Conservation (phyloP, 2,888 invertebrate genomes). For the Oeneis ivallda region DNA sequence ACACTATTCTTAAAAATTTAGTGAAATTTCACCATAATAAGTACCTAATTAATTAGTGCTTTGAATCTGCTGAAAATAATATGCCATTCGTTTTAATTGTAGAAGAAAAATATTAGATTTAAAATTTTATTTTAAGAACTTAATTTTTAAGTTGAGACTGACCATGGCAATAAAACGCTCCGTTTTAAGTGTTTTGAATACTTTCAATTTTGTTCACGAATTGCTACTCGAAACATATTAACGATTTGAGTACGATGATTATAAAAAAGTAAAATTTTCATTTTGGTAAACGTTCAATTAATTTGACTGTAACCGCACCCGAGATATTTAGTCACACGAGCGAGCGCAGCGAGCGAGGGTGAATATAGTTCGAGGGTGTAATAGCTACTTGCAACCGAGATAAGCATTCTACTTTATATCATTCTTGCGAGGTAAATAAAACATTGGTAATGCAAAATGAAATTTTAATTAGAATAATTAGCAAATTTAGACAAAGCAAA, state of each 20-base stretch:
- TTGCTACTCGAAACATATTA: neutral
- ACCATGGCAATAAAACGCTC: conserved; percentile 24
- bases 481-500: too few relatives aligned
- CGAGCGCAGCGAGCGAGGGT: too few relatives aligned
- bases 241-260: neutral
- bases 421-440: too few relatives aligned
- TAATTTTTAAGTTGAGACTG: conserved; percentile 14
- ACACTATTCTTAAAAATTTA: conserved; percentile 49
- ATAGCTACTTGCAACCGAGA: too few relatives aligned
- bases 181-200: too few relatives aligned
- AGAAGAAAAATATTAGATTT: conserved; percentile 34
- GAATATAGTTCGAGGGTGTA: too few relatives aligned
- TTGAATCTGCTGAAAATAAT: conserved; percentile 47
- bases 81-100: conserved; percentile 50
- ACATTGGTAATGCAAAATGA: too few relatives aligned
- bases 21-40: conserved; percentile 39
- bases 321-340: too few relatives aligned
- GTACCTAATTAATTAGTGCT: conserved; percentile 34
- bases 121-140: conserved; percentile 32
- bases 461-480: too few relatives aligned
- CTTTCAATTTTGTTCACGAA: neutral
- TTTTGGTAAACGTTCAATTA: neutral
- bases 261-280: too few relatives aligned
- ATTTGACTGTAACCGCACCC: neutral
- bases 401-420: too few relatives aligned